Base-by-base conservation (phyloP, 2,888 invertebrate genomes). In the Dicranocentrus wangi region DNA sequence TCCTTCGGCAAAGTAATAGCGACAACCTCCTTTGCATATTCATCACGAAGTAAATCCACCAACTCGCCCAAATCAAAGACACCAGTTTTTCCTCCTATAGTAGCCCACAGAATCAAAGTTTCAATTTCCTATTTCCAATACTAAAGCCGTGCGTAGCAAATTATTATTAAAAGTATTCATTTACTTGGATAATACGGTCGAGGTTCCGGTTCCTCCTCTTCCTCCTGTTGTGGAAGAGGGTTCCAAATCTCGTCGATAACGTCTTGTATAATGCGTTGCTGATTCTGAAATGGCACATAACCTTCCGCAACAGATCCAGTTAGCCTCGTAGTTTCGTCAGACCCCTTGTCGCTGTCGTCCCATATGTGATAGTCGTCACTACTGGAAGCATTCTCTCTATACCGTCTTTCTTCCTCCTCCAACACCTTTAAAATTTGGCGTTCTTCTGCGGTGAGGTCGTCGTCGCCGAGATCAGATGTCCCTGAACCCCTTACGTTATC, bases 41-140 rank as follows among this genome's bases (percentile, higher is more conserved):
- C 95, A 87, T 92, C 91, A 84, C 91, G 90, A 28, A 98, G 89
- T 25, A 96, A 89, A 19, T 92, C 91, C 0, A 97, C 92, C 63
- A 98, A 89, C 84, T 97, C 95, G 88, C 95, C 94, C 58, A 97
- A 91, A 87, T 98, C 97, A 89, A 93, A 97, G 0, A 97, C 97
- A 32, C 97, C 97, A 84, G 89, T 91, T 81, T 90, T 87, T 15
- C 97, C 98, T 88, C 94, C 97, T 97, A 87, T 61, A 90, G 90
- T n/a, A 43, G 43, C n/a, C n/a, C 39, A 39, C 10, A 53, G 13
- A 53, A 17, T 13, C 10, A 61, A 3, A 7, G 15, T 42, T 7
- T 13, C 17, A 1, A 19, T 10, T 21, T n/a, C 32, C 27, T 60
- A 47, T 25, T n/a, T 21, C 21, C 1, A 51, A 25, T 23, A 47